A percentile compares a stretch with the other conserved stretches of the same genome.
These are phyloP conservation scores for Nipponacmea schrenckii DNA, from an alignment of 2,888 invertebrate species.

Conservation along the genomic window DNA sequence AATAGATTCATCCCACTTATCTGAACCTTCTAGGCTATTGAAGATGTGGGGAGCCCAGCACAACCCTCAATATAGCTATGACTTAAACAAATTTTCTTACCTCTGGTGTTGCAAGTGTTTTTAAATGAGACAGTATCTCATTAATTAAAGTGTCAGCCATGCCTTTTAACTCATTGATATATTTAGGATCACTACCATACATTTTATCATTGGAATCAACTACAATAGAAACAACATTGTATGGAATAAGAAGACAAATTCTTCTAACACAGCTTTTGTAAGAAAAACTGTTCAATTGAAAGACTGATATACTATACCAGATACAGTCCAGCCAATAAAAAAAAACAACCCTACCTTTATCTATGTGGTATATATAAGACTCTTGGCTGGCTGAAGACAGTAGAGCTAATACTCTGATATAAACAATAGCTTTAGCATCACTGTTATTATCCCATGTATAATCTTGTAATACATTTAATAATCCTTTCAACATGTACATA, in stretches of 20 bases:
- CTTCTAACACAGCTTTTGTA: not conserved
- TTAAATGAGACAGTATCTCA: constrained; percentile 79
- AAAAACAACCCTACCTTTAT: constrained; percentile 74
- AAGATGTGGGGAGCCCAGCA: too few relatives aligned
- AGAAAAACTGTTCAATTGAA: too few relatives aligned
- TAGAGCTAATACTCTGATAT: constrained; percentile 82
- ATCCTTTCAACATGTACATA: constrained; percentile 81
- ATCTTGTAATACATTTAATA: constrained; percentile 80
- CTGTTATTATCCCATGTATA: constrained; percentile 69
- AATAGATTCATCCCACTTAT: too few relatives aligned
- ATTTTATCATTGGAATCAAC: constrained; percentile 93
- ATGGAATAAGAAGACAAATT: not conserved
- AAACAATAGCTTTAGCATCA: constrained; percentile 76
- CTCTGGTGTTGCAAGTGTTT: constrained; percentile 74
- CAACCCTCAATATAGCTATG: too few relatives aligned
- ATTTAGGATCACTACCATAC: constrained; percentile 90
- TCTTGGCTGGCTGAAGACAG: constrained; percentile 84
- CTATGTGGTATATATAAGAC: constrained; percentile 85
- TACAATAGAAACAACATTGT: constrained; percentile 61
- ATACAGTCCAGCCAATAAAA: not conserved
- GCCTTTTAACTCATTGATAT: constrained; percentile 79
- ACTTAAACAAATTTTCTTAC: constrained; percentile 38
- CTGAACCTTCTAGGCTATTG: too few relatives aligned
- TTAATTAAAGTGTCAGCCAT: constrained; percentile 75
- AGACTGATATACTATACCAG: too few relatives aligned